Evolutionary conservation across 2,888 invertebrate species (phyloP).

Genomic region (Drosophila acutilabella): DNA sequence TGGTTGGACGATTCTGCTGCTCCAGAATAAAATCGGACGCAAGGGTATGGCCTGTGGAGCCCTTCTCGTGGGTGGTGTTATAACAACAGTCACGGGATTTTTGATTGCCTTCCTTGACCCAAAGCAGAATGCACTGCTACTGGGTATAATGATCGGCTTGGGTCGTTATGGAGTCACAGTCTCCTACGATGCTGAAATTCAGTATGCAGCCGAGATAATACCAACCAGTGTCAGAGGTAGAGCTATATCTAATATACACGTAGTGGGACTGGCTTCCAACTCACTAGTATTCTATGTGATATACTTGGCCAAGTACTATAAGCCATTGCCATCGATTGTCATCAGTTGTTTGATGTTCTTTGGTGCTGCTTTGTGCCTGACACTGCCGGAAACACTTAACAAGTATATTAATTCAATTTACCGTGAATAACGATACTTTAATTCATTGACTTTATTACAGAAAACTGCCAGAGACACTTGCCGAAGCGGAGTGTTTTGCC

Average conservation of each 20-base stretch:
- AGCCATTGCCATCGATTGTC: slow-evolving; percentile 86
- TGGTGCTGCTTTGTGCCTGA: slow-evolving; percentile 86
- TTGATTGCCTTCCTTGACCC: slow-evolving; percentile 83
- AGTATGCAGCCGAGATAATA: slow-evolving; percentile 88
- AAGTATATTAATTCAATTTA: slow-evolving; percentile 60
- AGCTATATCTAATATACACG: slow-evolving; percentile 87
- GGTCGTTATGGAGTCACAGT: slow-evolving; percentile 87
- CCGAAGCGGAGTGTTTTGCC: slow-evolving; percentile 87
- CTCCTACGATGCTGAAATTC: slow-evolving; percentile 88
- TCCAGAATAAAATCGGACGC: slow-evolving; percentile 84
- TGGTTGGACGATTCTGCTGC: slow-evolving; percentile 82
- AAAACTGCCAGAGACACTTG: slow-evolving; percentile 86
- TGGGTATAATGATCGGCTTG: slow-evolving; percentile 85
- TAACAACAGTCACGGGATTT: slow-evolving; percentile 85
- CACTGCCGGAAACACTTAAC: slow-evolving; percentile 87
- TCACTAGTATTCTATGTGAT: slow-evolving; percentile 87
- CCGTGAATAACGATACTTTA: neutral
- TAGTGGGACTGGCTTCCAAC: slow-evolving; percentile 87
- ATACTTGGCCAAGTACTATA: slow-evolving; percentile 85
- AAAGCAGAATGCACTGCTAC: slow-evolving; percentile 81
- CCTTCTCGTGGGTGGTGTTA: slow-evolving; percentile 86
- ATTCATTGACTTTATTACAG: slow-evolving; percentile 53
- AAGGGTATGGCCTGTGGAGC: slow-evolving; percentile 87
- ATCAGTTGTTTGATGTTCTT: slow-evolving; percentile 86
- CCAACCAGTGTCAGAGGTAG: slow-evolving; percentile 88